A percentile compares a stretch with the other conserved stretches of the same genome.
phyloP scores from a whole-genome alignment of 2,113 vertebrate species.

The Mesocricetus auratus region DNA sequence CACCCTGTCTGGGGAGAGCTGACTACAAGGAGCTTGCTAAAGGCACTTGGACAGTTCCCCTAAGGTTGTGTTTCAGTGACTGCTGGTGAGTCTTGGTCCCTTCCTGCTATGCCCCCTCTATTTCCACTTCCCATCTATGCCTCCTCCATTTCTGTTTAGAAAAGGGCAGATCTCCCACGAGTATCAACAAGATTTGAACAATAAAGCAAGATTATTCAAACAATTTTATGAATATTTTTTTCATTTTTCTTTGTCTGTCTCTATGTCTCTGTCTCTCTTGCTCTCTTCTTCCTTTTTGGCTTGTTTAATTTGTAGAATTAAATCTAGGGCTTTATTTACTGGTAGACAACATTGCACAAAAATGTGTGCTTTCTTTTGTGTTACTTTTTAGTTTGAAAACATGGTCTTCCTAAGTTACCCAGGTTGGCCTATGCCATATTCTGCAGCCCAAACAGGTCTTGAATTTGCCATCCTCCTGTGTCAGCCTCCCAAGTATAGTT shows the following conservation, averaged over 20 bases:
- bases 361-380: no score
- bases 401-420: no score
- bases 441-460: no score
- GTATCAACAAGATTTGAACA: neutral
- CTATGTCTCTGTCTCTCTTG: no score
- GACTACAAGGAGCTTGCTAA: neutral
- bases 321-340: no score
- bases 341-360: no score
- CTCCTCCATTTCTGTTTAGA: neutral
- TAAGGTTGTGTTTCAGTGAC: neutral
- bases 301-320: no score
- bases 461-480: no score
- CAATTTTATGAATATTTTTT: neutral
- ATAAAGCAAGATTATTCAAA: neutral
- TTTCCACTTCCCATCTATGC: neutral
- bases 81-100: neutral
- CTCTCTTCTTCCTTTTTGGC: no score
- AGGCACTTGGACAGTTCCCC: neutral
- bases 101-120: neutral
- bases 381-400: no score
- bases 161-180: neutral
- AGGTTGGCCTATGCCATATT: neutral
- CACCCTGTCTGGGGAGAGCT: neutral
- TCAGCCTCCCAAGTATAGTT: no score
- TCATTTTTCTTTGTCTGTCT: no score